A percentile compares a stretch with the other conserved stretches of the same genome.
These are phyloP conservation scores for Melipona quadrifasciata DNA, from an alignment of 1,140 invertebrate species.

Conservation along the genomic window DNA sequence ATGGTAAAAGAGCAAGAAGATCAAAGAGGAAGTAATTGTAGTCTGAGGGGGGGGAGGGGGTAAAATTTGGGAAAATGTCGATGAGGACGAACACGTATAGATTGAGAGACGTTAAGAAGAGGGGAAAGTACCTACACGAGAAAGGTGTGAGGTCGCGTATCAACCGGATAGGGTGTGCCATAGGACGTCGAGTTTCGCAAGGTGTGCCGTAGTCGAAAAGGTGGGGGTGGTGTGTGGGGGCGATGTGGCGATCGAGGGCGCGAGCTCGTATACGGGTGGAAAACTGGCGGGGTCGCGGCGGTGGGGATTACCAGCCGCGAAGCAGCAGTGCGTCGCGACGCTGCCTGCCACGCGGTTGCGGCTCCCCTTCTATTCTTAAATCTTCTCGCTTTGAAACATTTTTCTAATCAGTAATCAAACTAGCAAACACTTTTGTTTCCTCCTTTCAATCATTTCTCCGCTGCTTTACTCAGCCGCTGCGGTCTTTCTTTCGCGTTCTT, in stretches of 20 bases:
- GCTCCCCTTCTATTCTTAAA: constrained; percentile 41
- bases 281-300: constrained; percentile 45
- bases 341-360: constrained; percentile 73
- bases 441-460: not conserved
- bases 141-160: too few relatives aligned
- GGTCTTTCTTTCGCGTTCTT: not conserved
- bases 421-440: not conserved
- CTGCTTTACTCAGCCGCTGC: not conserved
- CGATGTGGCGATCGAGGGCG: constrained; percentile 31
- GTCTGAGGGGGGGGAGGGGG: not conserved
- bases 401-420: not conserved
- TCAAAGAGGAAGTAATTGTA: not conserved
- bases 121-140: not conserved
- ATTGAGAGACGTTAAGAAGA: not conserved
- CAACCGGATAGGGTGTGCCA: not conserved
- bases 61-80: not conserved
- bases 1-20: too few relatives aligned
- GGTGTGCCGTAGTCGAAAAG: constrained; percentile 52
- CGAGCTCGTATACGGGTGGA: constrained; percentile 26
- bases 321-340: constrained; percentile 78
- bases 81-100: not conserved
- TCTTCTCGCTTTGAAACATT: constrained; percentile 19
- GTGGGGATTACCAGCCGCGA: constrained; percentile 66
- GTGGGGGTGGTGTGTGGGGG: constrained; percentile 1
- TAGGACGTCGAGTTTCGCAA: constrained; percentile 17